Percentiles rank a stretch among this genome's conserved stretches.
Evolutionary conservation across 2,113 vertebrate species (phyloP).

Genomic region (Eira barbara): DNA sequence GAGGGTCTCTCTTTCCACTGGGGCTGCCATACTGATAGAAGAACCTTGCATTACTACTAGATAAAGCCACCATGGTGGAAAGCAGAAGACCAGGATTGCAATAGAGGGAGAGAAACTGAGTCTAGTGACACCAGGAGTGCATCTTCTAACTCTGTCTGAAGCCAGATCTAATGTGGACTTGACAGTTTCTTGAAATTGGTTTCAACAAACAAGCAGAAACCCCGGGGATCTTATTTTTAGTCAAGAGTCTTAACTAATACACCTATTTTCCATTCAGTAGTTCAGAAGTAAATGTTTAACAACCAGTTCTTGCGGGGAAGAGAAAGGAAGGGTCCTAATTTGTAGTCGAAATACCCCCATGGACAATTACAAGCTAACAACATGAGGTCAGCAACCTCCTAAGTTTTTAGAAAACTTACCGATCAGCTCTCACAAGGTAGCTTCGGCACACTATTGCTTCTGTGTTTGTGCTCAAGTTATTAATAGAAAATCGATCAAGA

Average conservation of each 20-base stretch:
- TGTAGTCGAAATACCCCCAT: background rate
- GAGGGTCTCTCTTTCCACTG: background rate
- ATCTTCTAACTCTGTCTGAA: background rate
- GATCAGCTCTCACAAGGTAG: background rate
- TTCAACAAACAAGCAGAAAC: background rate
- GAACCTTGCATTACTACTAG: background rate
- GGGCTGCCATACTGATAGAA: background rate
- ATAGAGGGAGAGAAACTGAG: background rate
- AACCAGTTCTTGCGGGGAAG: background rate
- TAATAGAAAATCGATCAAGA: background rate
- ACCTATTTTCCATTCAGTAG: background rate
- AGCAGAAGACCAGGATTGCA: background rate
- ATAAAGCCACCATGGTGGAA: background rate
- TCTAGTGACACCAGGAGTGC: background rate
- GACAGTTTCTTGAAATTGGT: background rate
- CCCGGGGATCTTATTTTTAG: background rate
- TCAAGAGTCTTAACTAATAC: background rate
- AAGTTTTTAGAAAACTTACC: background rate
- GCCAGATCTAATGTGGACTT: background rate
- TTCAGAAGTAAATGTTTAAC: background rate
- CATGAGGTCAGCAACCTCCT: background rate
- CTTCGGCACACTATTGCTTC: background rate
- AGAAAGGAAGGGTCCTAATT: background rate
- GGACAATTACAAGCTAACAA: background rate
- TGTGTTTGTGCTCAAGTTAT: background rate